Evolutionary conservation across 2,113 vertebrate genomes (phyloP).

Genomic region (Podocnemis expansa): DNA sequence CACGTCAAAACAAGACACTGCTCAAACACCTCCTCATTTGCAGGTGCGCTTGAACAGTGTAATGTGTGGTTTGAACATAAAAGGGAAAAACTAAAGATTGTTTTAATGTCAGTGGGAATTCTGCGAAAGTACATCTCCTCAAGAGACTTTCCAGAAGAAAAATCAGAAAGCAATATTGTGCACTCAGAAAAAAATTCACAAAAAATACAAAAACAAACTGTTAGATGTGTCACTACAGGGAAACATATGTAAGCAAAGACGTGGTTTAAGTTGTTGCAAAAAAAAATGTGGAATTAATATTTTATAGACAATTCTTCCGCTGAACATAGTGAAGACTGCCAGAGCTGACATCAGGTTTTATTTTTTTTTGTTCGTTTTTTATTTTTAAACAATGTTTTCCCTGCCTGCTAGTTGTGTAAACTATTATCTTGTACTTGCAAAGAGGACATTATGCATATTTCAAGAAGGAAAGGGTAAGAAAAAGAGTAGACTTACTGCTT

Average conservation of each 20-base stretch:
- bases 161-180: too few species aligned
- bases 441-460: conserved; percentile 59
- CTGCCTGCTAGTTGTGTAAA: neutral
- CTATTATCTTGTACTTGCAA: neutral
- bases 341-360: neutral
- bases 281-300: too few species aligned
- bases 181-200: too few species aligned
- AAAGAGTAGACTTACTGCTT: neutral
- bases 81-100: neutral
- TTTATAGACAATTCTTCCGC: neutral
- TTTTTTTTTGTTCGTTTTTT: too few species aligned
- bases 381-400: neutral
- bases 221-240: too few species aligned
- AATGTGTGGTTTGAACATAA: neutral
- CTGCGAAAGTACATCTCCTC: too few species aligned
- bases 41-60: neutral
- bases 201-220: too few species aligned
- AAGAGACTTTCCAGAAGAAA: too few species aligned
- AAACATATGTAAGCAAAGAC: too few species aligned
- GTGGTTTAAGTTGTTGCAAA: too few species aligned
- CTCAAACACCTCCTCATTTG: neutral
- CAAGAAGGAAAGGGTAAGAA: conserved; percentile 29
- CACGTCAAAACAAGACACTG: neutral
- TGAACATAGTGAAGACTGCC: neutral
- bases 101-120: neutral